Conservation (phyloP, 2,888 invertebrate genomes). For the Tineola bisselliella region DNA sequence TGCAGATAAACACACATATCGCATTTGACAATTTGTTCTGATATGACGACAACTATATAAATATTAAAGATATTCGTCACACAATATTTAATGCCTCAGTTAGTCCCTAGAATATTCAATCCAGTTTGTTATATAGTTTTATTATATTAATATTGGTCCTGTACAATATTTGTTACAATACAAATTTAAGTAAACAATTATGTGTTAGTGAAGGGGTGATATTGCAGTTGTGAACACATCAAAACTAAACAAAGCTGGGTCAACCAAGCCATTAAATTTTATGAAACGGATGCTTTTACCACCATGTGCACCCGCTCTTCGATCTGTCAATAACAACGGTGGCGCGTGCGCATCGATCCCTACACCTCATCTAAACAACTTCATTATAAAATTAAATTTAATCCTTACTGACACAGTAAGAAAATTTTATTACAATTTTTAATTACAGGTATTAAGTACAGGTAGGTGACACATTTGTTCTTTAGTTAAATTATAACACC, state of each 20-base stretch:
- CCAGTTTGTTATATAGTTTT: neutral
- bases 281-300: slow-evolving; percentile 63
- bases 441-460: slow-evolving; percentile 15
- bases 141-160: neutral
- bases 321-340: slow-evolving; percentile 49
- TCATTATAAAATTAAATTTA: slow-evolving; percentile 18
- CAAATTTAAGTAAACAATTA: slow-evolving; percentile 13
- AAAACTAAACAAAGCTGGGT: slow-evolving; percentile 64
- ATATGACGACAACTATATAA: too few relatives aligned
- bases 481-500: too few relatives aligned
- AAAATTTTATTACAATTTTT: slow-evolving; percentile 18
- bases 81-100: too few relatives aligned
- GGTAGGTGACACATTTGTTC: too few relatives aligned
- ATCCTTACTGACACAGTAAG: slow-evolving; percentile 22
- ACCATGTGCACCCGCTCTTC: slow-evolving; percentile 50
- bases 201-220: slow-evolving; percentile 5
- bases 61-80: too few relatives aligned
- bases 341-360: slow-evolving; percentile 15
- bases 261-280: slow-evolving; percentile 64
- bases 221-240: slow-evolving; percentile 50
- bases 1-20: too few relatives aligned
- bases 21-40: too few relatives aligned
- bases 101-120: neutral
- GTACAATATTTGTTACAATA: neutral
- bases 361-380: slow-evolving; percentile 5